These are phyloP conservation scores for Glaucomys volans DNA, from an alignment of 2,113 vertebrate species.

Conservation along the genomic window DNA sequence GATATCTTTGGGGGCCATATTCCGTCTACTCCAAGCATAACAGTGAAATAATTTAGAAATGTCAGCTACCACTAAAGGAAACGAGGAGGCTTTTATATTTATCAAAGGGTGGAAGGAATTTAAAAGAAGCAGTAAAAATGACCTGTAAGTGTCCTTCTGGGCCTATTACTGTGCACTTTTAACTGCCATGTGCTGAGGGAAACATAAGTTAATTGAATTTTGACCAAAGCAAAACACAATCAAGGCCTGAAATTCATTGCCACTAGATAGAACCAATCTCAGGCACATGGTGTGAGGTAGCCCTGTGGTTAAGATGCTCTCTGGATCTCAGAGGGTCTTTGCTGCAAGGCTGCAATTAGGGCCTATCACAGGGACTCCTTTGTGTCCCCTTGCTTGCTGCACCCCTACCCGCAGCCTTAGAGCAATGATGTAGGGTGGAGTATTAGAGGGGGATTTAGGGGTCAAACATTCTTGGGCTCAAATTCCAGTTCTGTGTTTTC, in stretches of 20 bases:
- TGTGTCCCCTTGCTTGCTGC: accelerated
- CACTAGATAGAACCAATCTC: neutral
- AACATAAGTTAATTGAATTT: neutral
- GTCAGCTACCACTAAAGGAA: neutral
- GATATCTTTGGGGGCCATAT: neutral
- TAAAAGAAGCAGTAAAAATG: neutral
- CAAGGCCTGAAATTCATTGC: neutral
- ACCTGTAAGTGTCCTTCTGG: neutral
- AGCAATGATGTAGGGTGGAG: no score
- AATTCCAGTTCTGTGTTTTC: neutral
- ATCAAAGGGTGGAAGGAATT: neutral
- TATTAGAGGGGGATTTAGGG: no score
- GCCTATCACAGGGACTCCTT: no score
- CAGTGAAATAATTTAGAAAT: neutral
- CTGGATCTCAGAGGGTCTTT: neutral
- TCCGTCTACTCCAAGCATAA: neutral
- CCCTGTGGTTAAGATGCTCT: neutral
- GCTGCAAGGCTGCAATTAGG: neutral
- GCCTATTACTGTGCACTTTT: neutral
- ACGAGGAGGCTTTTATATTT: neutral
- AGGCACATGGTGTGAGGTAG: neutral
- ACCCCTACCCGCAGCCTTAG: neutral
- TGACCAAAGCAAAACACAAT: neutral
- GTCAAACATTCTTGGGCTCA: neutral
- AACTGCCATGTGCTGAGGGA: neutral